Evolutionary conservation across 2,888 invertebrate species (phyloP).

Genomic region (Thera britannica): DNA sequence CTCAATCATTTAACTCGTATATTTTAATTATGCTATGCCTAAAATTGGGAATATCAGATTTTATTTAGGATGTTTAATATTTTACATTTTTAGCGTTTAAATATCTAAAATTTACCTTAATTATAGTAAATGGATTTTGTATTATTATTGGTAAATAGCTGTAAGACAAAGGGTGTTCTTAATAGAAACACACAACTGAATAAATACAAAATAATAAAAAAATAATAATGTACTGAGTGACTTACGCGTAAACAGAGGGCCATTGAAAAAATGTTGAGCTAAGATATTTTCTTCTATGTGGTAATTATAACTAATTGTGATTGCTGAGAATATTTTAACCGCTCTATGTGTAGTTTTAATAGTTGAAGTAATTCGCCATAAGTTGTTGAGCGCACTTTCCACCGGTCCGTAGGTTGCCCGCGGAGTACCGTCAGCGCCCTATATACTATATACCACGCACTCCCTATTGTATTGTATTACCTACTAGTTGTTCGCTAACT

Average conservation of each 20-base stretch:
- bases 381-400: neutral
- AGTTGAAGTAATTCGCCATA: constrained; percentile 64
- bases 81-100: constrained; percentile 84
- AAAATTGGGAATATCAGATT: constrained; percentile 85
- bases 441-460: constrained; percentile 33
- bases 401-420: neutral
- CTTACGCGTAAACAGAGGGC: constrained; percentile 85
- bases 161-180: constrained; percentile 83
- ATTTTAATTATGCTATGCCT: constrained; percentile 84
- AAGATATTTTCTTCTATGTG: constrained; percentile 83
- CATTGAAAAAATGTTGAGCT: constrained; percentile 83
- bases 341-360: constrained; percentile 78
- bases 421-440: neutral
- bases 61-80: constrained; percentile 85
- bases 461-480: constrained; percentile 39
- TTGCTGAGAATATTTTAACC: constrained; percentile 82
- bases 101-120: constrained; percentile 85
- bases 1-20: constrained; percentile 69
- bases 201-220: constrained; percentile 73
- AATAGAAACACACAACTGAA: constrained; percentile 79
- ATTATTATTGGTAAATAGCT: constrained; percentile 84
- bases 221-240: constrained; percentile 83
- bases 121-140: constrained; percentile 83
- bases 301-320: constrained; percentile 82
- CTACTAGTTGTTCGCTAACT: constrained; percentile 52